Conservation (phyloP, 2,113 vertebrate species). For the Pseudolaguvia tuberculata region DNA sequence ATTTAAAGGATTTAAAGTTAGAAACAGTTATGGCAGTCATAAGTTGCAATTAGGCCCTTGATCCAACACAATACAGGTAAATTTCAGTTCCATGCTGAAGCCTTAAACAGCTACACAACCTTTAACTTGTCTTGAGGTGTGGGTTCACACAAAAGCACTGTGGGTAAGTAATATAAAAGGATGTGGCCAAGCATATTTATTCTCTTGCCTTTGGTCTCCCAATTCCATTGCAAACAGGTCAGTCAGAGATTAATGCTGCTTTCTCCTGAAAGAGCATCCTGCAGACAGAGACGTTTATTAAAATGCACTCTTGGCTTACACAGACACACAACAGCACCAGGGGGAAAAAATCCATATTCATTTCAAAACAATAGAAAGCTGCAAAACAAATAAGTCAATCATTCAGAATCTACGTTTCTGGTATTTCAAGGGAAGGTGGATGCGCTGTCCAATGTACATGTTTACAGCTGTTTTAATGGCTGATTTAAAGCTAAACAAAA, state of each 20-base stretch:
- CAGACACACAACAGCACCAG: not conserved
- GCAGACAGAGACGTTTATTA: constrained; percentile 7
- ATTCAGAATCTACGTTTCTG: too few relatives aligned
- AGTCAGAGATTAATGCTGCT: constrained; percentile 66
- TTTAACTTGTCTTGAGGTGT: constrained; percentile 19
- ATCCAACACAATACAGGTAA: constrained; percentile 18
- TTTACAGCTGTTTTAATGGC: too few relatives aligned
- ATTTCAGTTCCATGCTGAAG: constrained; percentile 17
- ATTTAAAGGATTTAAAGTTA: constrained; percentile 52
- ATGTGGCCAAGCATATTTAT: constrained; percentile 48
- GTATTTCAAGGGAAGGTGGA: too few relatives aligned
- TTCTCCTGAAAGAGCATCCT: constrained; percentile 76
- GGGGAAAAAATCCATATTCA: not conserved
- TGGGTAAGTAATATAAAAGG: constrained; percentile 39
- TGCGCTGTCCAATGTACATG: too few relatives aligned
- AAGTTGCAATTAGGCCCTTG: constrained; percentile 21
- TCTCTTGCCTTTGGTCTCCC: constrained; percentile 25
- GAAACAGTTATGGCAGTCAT: constrained; percentile 42
- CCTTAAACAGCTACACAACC: constrained; percentile 4
- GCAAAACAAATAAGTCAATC: too few relatives aligned
- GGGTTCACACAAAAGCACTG: constrained; percentile 12
- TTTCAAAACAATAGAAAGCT: too few relatives aligned
- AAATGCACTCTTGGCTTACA: not conserved
- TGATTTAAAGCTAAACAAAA: not conserved
- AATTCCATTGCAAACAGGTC: constrained; percentile 8